Percentiles rank a stretch among this genome's conserved stretches.
Conservation (phyloP, 2,888 invertebrate genomes). For the Slavum lentiscoides region DNA sequence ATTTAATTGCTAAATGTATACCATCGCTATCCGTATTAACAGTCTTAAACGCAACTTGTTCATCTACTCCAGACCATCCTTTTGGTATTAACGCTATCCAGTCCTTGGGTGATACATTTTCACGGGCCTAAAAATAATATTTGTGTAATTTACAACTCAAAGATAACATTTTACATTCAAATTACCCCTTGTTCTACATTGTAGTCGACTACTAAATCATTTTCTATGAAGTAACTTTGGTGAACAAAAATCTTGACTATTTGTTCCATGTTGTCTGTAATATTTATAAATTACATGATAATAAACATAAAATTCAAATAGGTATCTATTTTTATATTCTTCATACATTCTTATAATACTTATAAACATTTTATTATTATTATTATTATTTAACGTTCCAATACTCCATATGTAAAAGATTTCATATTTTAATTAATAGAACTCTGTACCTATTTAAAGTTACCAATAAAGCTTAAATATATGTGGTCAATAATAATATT, state of each 20-base stretch:
- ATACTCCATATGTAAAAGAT: no score
- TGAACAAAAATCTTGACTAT: constrained; percentile 50
- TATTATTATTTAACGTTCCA: no score
- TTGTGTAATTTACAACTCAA: neutral
- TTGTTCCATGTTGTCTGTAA: constrained; percentile 37
- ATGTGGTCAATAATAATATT: no score
- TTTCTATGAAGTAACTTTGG: constrained; percentile 41
- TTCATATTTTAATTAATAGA: no score
- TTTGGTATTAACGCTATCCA: constrained; percentile 50
- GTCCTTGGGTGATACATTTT: constrained; percentile 28
- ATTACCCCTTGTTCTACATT: constrained; percentile 40
- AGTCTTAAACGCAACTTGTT: constrained; percentile 42
- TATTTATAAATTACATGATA: neutral
- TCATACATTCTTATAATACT: no score
- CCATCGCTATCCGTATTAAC: constrained; percentile 16
- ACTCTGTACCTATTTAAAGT: no score
- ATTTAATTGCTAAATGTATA: constrained; percentile 37
- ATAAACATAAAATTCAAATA: neutral
- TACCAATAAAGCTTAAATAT: no score
- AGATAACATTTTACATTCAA: neutral
- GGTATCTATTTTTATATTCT: no score
- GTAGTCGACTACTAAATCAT: constrained; percentile 49
- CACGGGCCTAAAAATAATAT: constrained; percentile 30
- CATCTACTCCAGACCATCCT: constrained; percentile 46
- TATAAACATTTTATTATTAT: no score